A percentile compares a stretch with the other conserved stretches of the same genome.
phyloP scores from a whole-genome alignment of 2,113 vertebrate genomes.

The Pontoporia blainvillei region DNA sequence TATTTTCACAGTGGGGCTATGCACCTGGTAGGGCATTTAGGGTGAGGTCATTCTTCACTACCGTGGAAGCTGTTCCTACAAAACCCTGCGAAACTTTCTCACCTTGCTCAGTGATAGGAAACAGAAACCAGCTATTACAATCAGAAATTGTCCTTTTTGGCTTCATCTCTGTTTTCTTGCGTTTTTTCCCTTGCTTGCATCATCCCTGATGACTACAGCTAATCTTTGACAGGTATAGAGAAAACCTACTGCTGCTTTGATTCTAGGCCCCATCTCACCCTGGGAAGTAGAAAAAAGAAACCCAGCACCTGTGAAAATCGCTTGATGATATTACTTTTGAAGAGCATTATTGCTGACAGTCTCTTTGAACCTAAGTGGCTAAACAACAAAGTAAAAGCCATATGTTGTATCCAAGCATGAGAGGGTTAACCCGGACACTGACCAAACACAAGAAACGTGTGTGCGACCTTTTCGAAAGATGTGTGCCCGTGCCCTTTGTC shows the following conservation, averaged over 20 bases:
- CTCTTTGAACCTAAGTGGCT: constrained; percentile 30
- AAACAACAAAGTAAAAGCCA: constrained; percentile 38
- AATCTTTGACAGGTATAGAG: constrained; percentile 64
- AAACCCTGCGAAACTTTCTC: constrained; percentile 83
- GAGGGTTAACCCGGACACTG: background rate
- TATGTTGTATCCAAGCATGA: background rate
- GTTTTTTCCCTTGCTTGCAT: constrained; percentile 63
- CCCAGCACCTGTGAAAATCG: background rate
- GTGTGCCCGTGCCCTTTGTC: background rate
- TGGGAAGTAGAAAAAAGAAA: constrained; percentile 15
- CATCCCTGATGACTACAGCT: constrained; percentile 62
- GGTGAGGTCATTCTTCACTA: constrained; percentile 85
- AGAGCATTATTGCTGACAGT: constrained; percentile 10
- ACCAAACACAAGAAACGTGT: background rate
- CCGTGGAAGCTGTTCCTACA: constrained; percentile 86
- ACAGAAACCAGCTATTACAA: constrained; percentile 83
- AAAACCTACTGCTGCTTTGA: constrained; percentile 25
- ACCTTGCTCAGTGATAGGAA: constrained; percentile 85
- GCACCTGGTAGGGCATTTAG: constrained; percentile 83
- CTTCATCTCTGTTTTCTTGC: constrained; percentile 74
- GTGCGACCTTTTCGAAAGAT: background rate
- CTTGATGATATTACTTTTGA: background rate
- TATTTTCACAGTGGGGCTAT: constrained; percentile 78
- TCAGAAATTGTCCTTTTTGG: constrained; percentile 74
- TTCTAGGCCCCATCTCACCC: constrained; percentile 34